Evolutionary conservation across 2,888 invertebrate genomes (phyloP).

Genomic region (Hemistola chrysoprasaria): DNA sequence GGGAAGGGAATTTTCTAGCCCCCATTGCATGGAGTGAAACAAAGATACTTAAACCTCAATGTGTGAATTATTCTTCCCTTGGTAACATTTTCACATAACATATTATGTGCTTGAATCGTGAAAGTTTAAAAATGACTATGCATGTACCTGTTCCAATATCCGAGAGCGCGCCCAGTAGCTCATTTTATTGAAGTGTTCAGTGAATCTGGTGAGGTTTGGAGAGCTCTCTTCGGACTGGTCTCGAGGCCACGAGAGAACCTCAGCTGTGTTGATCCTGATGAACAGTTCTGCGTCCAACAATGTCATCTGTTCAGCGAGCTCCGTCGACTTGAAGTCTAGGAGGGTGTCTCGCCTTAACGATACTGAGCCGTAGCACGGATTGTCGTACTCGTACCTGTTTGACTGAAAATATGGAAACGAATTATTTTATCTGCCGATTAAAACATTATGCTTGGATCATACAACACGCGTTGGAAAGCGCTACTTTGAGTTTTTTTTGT

Average conservation of each 20-base stretch:
- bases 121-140: too few species aligned
- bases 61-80: too few species aligned
- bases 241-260: slow-evolving; percentile 98
- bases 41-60: too few species aligned
- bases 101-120: too few species aligned
- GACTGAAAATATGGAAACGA: slow-evolving; percentile 37
- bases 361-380: slow-evolving; percentile 66
- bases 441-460: too few species aligned
- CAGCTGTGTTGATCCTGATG: slow-evolving; percentile 97
- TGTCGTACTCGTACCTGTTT: slow-evolving; percentile 70
- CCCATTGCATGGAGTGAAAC: too few species aligned
- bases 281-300: slow-evolving; percentile 97
- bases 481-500: too few species aligned
- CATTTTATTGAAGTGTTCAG: slow-evolving; percentile 99
- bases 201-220: slow-evolving; percentile 97
- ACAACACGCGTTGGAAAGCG: too few species aligned
- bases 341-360: slow-evolving; percentile 83
- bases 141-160: slow-evolving; percentile 85
- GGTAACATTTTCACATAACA: too few species aligned
- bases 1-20: too few species aligned
- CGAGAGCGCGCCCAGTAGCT: slow-evolving; percentile 98
- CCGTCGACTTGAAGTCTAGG: slow-evolving; percentile 96
- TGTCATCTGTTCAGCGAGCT: slow-evolving; percentile 99
- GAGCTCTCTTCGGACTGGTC: slow-evolving; percentile 98
- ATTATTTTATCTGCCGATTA: too few species aligned